phyloP scores from a whole-genome alignment of 35 echinoderm and acorn worm genomes.

The Hemicentrotus pulcherrimus region DNA sequence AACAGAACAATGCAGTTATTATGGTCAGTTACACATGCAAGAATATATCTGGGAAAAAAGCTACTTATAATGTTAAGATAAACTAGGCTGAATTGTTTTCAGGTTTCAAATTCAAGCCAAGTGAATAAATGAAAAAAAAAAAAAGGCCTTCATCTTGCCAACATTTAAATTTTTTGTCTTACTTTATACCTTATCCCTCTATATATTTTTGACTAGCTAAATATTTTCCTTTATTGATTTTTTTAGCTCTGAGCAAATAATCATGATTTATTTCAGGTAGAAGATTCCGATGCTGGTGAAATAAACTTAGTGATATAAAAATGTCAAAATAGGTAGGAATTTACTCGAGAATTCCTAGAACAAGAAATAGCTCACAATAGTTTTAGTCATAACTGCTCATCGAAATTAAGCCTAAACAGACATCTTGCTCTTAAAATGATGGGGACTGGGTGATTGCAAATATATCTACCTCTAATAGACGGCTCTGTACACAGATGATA shows the following conservation, averaged over 20 bases:
- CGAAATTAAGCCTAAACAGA: no score
- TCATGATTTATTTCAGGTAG: no score
- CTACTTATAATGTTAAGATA: not conserved
- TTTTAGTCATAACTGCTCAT: no score
- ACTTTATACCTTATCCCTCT: no score
- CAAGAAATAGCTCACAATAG: no score
- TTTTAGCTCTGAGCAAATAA: no score
- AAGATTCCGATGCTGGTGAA: not conserved
- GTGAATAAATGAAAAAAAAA: not conserved
- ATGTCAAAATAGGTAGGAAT: not conserved
- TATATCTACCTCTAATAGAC: conserved; percentile 51
- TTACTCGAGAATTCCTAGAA: not conserved
- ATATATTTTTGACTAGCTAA: no score
- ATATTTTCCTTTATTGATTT: no score
- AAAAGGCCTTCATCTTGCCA: no score
- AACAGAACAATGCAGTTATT: not conserved
- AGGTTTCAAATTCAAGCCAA: not conserved
- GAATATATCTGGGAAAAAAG: no score
- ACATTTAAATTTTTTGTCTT: no score
- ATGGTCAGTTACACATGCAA: not conserved
- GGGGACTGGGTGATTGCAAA: not conserved
- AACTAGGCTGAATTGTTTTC: not conserved
- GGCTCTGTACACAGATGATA: conserved; percentile 27
- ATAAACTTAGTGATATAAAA: not conserved
- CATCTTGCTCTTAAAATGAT: no score